These are phyloP conservation scores for Notolepis coatsorum DNA, from an alignment of 2,797 vertebrate species.

Conservation along the genomic window DNA sequence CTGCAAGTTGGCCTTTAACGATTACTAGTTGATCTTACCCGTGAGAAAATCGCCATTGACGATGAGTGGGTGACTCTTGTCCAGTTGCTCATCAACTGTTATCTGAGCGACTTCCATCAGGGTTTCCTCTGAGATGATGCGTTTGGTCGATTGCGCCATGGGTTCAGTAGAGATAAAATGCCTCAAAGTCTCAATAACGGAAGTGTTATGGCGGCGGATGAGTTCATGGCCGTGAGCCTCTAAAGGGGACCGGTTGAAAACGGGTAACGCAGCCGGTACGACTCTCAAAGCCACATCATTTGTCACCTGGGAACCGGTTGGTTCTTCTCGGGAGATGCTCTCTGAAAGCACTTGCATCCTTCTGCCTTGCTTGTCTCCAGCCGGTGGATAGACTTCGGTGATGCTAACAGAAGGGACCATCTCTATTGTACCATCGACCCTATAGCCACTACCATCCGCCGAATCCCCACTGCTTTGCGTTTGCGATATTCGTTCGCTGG, in stretches of 20 bases:
- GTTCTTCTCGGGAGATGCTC: conserved; percentile 4
- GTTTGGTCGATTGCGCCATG: neutral
- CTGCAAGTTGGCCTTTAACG: no score
- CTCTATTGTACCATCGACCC: neutral
- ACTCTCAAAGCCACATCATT: no score
- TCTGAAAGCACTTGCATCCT: neutral
- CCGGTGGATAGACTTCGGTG: neutral
- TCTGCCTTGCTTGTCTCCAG: neutral
- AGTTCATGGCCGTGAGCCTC: conserved; percentile 17
- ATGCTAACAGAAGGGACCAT: neutral
- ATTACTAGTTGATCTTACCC: conserved; percentile 40
- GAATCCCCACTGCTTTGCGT: conserved; percentile 18
- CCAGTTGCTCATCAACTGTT: conserved; percentile 15
- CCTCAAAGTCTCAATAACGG: conserved; percentile 25
- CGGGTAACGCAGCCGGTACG: conserved; percentile 27
- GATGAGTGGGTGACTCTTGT: conserved; percentile 7
- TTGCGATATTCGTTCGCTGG: conserved; percentile 1
- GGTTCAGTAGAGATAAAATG: conserved; percentile 8
- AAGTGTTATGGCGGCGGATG: conserved; percentile 31
- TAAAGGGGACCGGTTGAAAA: conserved; percentile 10
- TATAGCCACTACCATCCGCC: conserved; percentile 44
- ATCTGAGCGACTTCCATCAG: conserved; percentile 13
- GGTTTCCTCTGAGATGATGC: no score
- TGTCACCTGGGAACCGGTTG: conserved; percentile 10
- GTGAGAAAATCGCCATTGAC: conserved; percentile 15